Evolutionary conservation across 2,113 vertebrate genomes (phyloP), one percentile per base, ranked within the genome.

Genomic region (Myotis yumanensis): DNA sequence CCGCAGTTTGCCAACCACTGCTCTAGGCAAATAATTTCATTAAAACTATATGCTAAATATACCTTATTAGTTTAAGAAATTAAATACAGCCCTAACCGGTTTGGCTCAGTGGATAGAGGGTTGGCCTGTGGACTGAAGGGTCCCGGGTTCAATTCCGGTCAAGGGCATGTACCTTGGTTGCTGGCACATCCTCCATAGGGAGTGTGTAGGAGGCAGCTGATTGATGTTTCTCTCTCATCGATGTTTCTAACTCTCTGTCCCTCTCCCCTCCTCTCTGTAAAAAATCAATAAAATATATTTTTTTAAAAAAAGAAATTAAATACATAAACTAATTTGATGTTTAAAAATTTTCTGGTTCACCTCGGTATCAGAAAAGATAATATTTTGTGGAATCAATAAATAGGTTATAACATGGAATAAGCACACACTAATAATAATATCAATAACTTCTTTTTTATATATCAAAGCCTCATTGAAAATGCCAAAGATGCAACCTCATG

Each of bases 21-120:
- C 85, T 71, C 4, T 66, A 93, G 25, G 57, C 32, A 86, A 90
- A 91, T 86, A 91, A 89, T n/a, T 90, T 59, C 43, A 91, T 94
- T 94, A 75, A 87, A 82, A n/a, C 16, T 66, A 51, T 79, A 51
- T 52, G 30, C 52, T 66, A 11, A 89, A 3, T 86, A 3, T 83
- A 7, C 48, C 17, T 54, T 5, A 15, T 76, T 81, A 77, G 35
- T 69, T 90, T 93, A 85, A 94, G 25, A 76, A 82, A 66, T 51
- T 88, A 37, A 95, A 94, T 40, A 62, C 22, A 81, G 43, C 43
- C 43, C 43, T 43, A 43, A 43, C 43, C 43, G 7, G 43, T 43
- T 43, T 43, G 43, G 43, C 43, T 43, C 43, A 43, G 43, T 43
- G 43, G 43, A 43, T 43, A 43, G 43, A 43, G 43, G 1, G 7